phyloP scores from a whole-genome alignment of 2,113 vertebrate species.

The Tragulus kanchil region DNA sequence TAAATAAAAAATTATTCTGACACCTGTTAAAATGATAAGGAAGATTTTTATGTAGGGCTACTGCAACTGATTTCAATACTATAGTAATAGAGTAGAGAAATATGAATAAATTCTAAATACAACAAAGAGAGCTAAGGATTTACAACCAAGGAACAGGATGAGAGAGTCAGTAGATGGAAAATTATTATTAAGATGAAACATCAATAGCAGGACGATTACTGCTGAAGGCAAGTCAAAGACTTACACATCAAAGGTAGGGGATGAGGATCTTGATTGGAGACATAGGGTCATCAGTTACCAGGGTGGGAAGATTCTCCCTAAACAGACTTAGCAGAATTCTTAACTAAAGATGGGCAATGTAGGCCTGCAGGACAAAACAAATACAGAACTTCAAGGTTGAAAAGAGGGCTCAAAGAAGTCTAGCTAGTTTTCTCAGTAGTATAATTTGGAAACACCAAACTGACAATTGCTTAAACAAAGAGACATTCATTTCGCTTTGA shows the following conservation, averaged over 20 bases:
- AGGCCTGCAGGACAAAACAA: not conserved
- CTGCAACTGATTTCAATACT: not conserved
- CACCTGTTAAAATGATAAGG: not conserved
- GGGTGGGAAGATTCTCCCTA: not conserved
- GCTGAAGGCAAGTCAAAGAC: not conserved
- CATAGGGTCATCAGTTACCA: not conserved
- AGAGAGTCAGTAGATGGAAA: not conserved
- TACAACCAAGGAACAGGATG: not conserved
- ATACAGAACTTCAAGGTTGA: not conserved
- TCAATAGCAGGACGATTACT: not conserved
- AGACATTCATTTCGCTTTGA: not conserved
- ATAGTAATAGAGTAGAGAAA: not conserved
- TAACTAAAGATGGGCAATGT: not conserved
- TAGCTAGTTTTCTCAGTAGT: not conserved
- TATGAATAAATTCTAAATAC: not conserved
- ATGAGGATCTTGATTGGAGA: not conserved
- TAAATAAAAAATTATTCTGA: constrained; percentile 35
- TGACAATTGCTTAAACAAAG: not conserved
- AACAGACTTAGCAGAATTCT: not conserved
- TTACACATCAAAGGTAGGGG: not conserved
- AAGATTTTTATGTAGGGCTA: not conserved
- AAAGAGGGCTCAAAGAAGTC: not conserved
- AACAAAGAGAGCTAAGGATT: not conserved
- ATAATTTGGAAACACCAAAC: not conserved
- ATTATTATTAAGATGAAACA: not conserved